These are phyloP conservation scores for Carposina sasakii DNA, from an alignment of 1,140 invertebrate genomes.

Conservation along the genomic window DNA sequence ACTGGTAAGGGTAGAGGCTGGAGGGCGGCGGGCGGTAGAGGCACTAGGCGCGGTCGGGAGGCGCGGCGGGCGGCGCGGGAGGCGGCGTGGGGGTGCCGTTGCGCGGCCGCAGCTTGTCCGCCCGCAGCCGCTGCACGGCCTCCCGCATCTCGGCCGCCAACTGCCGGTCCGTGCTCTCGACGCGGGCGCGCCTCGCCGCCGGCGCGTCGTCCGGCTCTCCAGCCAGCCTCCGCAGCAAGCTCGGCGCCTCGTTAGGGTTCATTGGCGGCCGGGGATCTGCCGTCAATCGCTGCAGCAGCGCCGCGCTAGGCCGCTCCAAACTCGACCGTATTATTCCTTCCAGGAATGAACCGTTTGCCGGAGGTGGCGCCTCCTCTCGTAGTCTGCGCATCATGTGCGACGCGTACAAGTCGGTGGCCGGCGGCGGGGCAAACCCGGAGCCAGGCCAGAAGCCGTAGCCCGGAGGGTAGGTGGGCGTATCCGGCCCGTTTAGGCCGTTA, in stretches of 20 bases:
- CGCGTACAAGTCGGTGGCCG: slow-evolving; percentile 79
- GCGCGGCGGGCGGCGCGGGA: slow-evolving; percentile 33
- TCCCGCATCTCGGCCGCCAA: slow-evolving; percentile 73
- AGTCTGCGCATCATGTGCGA: slow-evolving; percentile 86
- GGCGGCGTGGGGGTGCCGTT: slow-evolving; percentile 54
- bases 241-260: slow-evolving; percentile 32
- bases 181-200: slow-evolving; percentile 48
- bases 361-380: slow-evolving; percentile 77
- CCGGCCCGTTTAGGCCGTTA: slow-evolving; percentile 76
- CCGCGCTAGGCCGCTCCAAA: slow-evolving; percentile 79
- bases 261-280: slow-evolving; percentile 76
- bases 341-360: slow-evolving; percentile 82
- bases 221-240: slow-evolving; percentile 40
- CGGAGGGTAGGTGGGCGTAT: slow-evolving; percentile 66
- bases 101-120: slow-evolving; percentile 49
- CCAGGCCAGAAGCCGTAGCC: slow-evolving; percentile 77
- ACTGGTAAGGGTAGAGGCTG: slow-evolving; percentile 12
- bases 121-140: slow-evolving; percentile 71
- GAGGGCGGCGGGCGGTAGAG: slow-evolving; percentile 5
- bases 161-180: slow-evolving; percentile 66
- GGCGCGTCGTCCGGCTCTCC: slow-evolving; percentile 42
- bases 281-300: slow-evolving; percentile 81
- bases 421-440: slow-evolving; percentile 50
- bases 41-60: slow-evolving; percentile 41
- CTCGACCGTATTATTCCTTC: slow-evolving; percentile 87